Evolutionary conservation across 2,888 invertebrate species (phyloP), one percentile per base, ranked within the genome.

Genomic region (Poecilus cupreus): DNA sequence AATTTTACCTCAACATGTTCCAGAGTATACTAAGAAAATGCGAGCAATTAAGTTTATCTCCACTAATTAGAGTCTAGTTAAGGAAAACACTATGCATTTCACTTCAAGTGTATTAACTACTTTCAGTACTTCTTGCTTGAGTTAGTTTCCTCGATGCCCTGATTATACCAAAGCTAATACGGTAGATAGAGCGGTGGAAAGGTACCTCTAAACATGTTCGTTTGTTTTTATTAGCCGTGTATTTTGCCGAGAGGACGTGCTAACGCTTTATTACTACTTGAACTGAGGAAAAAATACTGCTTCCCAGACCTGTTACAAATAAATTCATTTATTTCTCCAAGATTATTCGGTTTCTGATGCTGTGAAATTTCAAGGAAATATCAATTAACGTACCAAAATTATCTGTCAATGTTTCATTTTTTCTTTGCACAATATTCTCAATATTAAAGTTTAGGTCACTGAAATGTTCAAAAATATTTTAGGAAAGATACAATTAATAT

Each of bases 151-250:
- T 13, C 3, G 6, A 8, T 11, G 20, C 13, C 13, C 24, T 60
- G 26, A 60, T 60, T 60, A 26, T 26, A 6, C 4, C 13, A 24
- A 24, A 20, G 11, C 60, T 60, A 60, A 60, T 60, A 60, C 26
- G 6, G 8, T 20, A 60, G 60, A 26, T 13, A 13, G 26, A 60
- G 60, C n/a, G 60, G 6, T 60, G n/a, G n/a, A n/a, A n/a, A n/a
- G n/a, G n/a, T 22, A 26, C 22, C 60, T 60, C 60, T 60, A 60
- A 60, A 60, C 60, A 60, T 57, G 54, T 22, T 57, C 26, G 22
- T 60, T 26, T 26, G 60, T 60, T 60, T 60, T 60, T 26, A 60
- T 60, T 60, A 60, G 60, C 60, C 13, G 22, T 22, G 60, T 60
- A 60, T 60, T 60, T 60, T 60, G 60, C 26, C 26, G 11, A 13